Evolutionary conservation across 2,797 vertebrate species (phyloP), one percentile per base, ranked within the genome.

Genomic region (Mastacembelus armatus): DNA sequence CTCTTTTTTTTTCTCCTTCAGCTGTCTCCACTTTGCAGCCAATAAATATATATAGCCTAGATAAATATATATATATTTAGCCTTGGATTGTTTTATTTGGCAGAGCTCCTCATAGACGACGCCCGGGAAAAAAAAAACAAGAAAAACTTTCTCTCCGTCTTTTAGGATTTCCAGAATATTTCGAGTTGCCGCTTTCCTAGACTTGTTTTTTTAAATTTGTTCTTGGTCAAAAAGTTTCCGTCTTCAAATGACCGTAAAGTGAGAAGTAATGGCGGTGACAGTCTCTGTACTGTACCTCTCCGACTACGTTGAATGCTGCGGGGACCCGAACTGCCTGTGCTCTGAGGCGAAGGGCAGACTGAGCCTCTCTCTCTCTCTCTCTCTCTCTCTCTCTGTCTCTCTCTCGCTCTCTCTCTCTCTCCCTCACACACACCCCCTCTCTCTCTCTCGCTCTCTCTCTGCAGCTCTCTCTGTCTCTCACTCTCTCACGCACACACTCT

Each of bases 251-350:
- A 87, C 80, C 84, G 79, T 85, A 80, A n/a, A 87, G 84, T 87
- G 81, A 84, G 87, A 78, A 85, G 88, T 86, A 69, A 76, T 80
- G 78, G 65, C 68, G 79, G 88, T 91, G 91, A 91, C 89, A 88
- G 89, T 90, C 90, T 87, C 80, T 71, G 66, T 85, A 76, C 84
- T 78, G 85, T 61, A 73, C 74, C 85, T 89, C 90, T 81, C 79
- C 90, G 87, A 90, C 91, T 85, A 85, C 71, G 85, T 86, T 89
- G 88, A 93, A 93, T 94, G 93, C 94, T 93, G 94, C 93, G 91
- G 93, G 93, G 93, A 94, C 92, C 84, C 88, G 87, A 84, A 91
- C 92, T 94, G 91, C 83, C 89, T 93, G 91, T 90, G 92, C 92
- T 94, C 92, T 91, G 91, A 93, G 91, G 91, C 91, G 92, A 90